These are phyloP conservation scores for Protobothrops flavoviridis DNA, from an alignment of 2,113 vertebrate genomes.

Conservation along the genomic window DNA sequence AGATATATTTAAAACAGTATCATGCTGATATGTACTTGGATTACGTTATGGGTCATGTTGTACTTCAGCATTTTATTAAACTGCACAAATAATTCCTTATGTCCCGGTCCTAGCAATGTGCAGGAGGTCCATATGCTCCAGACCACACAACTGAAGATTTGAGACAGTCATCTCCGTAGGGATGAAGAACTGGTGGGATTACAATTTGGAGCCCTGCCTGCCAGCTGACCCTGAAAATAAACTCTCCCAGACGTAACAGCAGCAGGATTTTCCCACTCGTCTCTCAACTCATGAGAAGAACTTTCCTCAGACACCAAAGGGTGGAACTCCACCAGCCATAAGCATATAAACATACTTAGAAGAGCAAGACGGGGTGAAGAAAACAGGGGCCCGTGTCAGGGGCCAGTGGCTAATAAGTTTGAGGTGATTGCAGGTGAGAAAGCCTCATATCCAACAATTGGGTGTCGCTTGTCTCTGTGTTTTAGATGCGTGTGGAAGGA, in stretches of 20 bases:
- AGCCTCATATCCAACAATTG: background rate
- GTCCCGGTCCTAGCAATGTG: background rate
- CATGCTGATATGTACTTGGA: conserved; percentile 25
- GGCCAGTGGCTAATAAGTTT: background rate
- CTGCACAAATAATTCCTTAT: conserved; percentile 28
- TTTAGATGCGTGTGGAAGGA: background rate
- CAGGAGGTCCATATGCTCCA: conserved; percentile 25
- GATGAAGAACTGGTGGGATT: conserved; percentile 45
- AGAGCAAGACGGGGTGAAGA: background rate
- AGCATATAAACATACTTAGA: conserved; percentile 17
- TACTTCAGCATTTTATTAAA: conserved; percentile 34
- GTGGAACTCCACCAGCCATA: conserved; percentile 22
- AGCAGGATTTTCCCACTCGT: conserved; percentile 49
- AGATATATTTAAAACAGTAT: conserved; percentile 32
- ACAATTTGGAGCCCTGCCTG: conserved; percentile 43
- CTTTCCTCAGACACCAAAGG: conserved; percentile 44
- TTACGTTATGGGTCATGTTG: conserved; percentile 33
- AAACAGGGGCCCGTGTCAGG: background rate
- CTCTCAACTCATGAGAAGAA: conserved; percentile 48
- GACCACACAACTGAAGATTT: conserved; percentile 57
- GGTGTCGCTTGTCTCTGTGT: background rate
- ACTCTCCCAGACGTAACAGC: conserved; percentile 33
- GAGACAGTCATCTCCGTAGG: conserved; percentile 53
- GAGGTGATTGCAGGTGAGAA: background rate
- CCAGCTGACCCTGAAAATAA: conserved; percentile 46